Evolutionary conservation across 2,113 vertebrate genomes (phyloP).

Genomic region (Marcusenius ussheri): DNA sequence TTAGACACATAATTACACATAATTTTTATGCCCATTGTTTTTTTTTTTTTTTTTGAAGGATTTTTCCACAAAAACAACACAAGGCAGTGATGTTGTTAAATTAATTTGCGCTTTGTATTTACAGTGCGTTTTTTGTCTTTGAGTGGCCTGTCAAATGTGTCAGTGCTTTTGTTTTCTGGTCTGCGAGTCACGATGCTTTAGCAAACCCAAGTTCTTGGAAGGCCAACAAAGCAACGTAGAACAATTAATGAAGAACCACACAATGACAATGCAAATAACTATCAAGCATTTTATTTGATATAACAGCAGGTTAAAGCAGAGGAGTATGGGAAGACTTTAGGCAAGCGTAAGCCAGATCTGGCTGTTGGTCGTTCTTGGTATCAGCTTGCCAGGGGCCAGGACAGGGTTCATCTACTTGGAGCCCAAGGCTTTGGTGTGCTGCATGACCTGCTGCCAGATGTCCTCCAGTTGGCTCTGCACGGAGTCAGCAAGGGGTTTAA

Average conservation of each 20-base stretch:
- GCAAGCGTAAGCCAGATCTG: background rate
- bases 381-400: background rate
- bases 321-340: slow-evolving; percentile 8
- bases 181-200: background rate
- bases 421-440: slow-evolving; percentile 27
- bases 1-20: background rate
- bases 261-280: background rate
- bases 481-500: slow-evolving; percentile 33
- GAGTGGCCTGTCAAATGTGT: background rate
- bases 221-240: background rate
- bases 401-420: background rate
- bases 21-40: background rate
- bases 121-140: background rate
- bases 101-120: background rate
- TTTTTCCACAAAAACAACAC: background rate
- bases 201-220: background rate
- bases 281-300: slow-evolving; percentile 29
- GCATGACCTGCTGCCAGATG: slow-evolving; percentile 24
- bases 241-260: background rate
- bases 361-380: background rate
- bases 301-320: slow-evolving; percentile 5
- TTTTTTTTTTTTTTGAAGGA: background rate
- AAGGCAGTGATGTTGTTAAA: background rate
- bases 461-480: slow-evolving; percentile 42
- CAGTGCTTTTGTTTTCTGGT: background rate